Evolutionary conservation across 2,888 invertebrate species (phyloP).

Genomic region (Lissonota sp.): DNA sequence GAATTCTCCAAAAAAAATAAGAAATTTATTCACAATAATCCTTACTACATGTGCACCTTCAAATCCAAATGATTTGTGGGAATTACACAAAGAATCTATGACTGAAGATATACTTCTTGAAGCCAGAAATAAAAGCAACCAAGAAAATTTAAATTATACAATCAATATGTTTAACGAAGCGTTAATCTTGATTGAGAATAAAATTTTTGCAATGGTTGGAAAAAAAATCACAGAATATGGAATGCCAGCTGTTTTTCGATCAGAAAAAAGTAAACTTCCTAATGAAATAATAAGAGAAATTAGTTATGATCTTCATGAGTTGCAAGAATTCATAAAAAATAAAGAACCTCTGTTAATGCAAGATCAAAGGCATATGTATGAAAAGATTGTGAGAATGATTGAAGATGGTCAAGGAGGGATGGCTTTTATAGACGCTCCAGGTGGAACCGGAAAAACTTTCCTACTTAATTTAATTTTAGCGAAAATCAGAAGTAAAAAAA

Average conservation of each 20-base stretch:
- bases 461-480: constrained; percentile 79
- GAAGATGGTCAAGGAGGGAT: constrained; percentile 67
- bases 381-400: constrained; percentile 60
- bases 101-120: constrained; percentile 69
- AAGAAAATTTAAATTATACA: too few relatives aligned
- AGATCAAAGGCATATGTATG: constrained; percentile 61
- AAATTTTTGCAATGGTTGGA: constrained; percentile 35
- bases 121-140: too few relatives aligned
- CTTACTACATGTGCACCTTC: constrained; percentile 73
- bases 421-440: constrained; percentile 71
- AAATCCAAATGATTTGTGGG: constrained; percentile 71
- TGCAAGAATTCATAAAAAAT: constrained; percentile 55
- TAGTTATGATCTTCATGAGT: constrained; percentile 70
- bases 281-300: constrained; percentile 68
- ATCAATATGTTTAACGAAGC: too few relatives aligned
- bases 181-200: constrained; percentile 12
- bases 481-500: constrained; percentile 68
- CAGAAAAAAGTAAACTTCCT: constrained; percentile 19
- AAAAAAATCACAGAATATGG: constrained; percentile 70
- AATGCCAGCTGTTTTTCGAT: constrained; percentile 67
- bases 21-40: constrained; percentile 74
- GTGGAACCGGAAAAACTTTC: constrained; percentile 82
- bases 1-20: constrained; percentile 70
- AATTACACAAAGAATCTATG: constrained; percentile 74
- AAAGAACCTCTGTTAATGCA: constrained; percentile 58